phyloP scores from a whole-genome alignment of 2,113 vertebrate species.

The Cyanoderma ruficeps region DNA sequence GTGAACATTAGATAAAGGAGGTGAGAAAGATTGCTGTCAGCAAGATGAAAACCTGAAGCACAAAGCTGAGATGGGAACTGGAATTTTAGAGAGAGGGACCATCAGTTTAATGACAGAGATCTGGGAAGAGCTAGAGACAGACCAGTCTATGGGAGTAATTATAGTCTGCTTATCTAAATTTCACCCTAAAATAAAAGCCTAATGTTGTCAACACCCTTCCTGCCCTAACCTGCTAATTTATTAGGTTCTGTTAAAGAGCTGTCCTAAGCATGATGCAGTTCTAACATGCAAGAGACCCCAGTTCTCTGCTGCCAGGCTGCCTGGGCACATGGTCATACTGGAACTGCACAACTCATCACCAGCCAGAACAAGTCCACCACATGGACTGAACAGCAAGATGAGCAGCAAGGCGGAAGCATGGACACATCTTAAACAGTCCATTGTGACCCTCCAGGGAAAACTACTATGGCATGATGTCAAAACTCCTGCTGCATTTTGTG shows the following conservation, averaged over 20 bases:
- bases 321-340: fast-evolving
- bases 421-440: fast-evolving
- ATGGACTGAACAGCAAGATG: neutral
- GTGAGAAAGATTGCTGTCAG: neutral
- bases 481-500: neutral
- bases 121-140: neutral
- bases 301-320: neutral
- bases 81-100: neutral
- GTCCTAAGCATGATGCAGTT: neutral
- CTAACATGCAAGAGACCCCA: neutral
- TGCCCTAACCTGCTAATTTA: neutral
- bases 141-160: neutral
- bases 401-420: neutral
- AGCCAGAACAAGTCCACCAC: neutral
- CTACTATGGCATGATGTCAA: fast-evolving
- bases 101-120: neutral
- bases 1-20: neutral
- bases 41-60: neutral
- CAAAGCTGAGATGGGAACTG: neutral
- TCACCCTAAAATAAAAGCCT: neutral
- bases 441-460: neutral
- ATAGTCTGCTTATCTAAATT: neutral
- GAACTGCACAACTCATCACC: neutral
- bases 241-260: neutral
- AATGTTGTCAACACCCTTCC: neutral